Percentiles rank a stretch among this genome's conserved stretches.
These are phyloP conservation scores for Parnassius mnemosyne DNA, from an alignment of 2,888 invertebrate genomes.

Conservation along the genomic window DNA sequence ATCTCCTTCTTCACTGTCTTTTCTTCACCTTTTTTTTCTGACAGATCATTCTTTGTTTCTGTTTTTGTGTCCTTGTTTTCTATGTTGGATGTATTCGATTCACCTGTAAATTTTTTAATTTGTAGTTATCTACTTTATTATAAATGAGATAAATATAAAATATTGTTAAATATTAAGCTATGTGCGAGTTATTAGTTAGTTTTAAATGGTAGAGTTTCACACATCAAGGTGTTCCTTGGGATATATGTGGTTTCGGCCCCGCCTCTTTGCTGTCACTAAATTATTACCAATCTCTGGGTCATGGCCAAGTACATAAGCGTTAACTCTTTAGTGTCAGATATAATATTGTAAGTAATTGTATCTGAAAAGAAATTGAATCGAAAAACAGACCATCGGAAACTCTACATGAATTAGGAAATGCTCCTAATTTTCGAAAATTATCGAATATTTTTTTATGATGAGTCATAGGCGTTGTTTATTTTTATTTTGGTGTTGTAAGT, in stretches of 20 bases:
- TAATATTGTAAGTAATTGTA: neutral
- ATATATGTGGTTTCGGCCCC: too few relatives aligned
- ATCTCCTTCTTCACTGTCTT: neutral
- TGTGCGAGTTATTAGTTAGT: too few relatives aligned
- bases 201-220: too few relatives aligned
- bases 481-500: neutral
- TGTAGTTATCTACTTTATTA: too few relatives aligned
- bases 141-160: too few relatives aligned
- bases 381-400: neutral
- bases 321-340: too few relatives aligned
- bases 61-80: neutral
- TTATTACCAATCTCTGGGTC: too few relatives aligned
- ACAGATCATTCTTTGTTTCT: neutral
- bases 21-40: neutral
- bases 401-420: neutral
- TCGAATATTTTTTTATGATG: neutral
- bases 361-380: neutral
- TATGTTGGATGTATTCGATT: neutral
- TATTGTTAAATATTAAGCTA: neutral
- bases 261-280: too few relatives aligned
- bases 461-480: neutral
- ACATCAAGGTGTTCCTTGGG: too few relatives aligned
- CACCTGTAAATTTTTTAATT: neutral
- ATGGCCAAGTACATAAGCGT: too few relatives aligned
- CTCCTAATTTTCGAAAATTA: neutral